phyloP scores from a whole-genome alignment of 2,888 invertebrate genomes.

The Noctua janthe region DNA sequence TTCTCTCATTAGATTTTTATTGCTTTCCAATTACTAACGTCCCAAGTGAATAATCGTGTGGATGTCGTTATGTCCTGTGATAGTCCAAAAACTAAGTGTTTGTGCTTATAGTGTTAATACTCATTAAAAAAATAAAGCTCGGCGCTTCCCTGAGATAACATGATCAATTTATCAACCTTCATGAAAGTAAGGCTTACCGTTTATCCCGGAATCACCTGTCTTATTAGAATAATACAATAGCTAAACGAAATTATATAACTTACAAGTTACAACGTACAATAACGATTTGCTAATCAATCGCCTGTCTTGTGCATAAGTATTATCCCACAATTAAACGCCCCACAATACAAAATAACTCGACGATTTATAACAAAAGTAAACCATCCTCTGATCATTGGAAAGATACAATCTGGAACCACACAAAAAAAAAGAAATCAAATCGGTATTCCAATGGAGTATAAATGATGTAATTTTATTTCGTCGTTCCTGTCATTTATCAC shows the following conservation, averaged over 20 bases:
- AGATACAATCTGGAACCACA: conserved; percentile 14
- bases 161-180: neutral
- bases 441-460: conserved; percentile 26
- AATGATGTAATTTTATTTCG: conserved; percentile 53
- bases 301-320: neutral
- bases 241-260: neutral
- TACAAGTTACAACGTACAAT: neutral
- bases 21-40: neutral
- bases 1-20: neutral
- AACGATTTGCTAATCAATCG: neutral
- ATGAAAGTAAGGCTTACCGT: neutral
- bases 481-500: conserved; percentile 58
- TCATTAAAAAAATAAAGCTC: neutral
- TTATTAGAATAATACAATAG: neutral
- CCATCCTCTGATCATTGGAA: neutral
- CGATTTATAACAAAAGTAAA: neutral
- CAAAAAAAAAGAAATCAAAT: conserved; percentile 27
- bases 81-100: neutral
- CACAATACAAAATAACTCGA: neutral
- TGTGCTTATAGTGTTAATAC: neutral
- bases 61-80: no score
- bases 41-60: neutral
- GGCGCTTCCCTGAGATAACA: no score
- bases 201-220: neutral
- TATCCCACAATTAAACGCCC: neutral